These are phyloP conservation scores for Acanthococcus lagerstroemiae DNA, from an alignment of 2,888 invertebrate genomes.

Conservation along the genomic window DNA sequence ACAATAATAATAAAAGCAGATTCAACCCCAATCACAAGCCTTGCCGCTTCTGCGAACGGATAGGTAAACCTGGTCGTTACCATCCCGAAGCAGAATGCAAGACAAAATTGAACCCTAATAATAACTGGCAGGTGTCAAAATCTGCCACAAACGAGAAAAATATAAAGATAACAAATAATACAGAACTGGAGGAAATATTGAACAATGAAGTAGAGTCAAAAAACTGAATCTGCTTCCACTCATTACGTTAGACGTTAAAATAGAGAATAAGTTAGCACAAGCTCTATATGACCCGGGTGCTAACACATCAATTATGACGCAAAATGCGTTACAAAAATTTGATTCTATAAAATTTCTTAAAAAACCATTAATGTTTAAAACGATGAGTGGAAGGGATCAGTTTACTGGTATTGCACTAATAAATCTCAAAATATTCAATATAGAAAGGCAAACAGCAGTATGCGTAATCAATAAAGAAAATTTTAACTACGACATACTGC, in stretches of 20 bases:
- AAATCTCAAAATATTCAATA: neutral
- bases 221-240: neutral
- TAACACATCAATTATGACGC: neutral
- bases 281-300: neutral
- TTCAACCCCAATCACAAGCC: too few species aligned
- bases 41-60: too few species aligned
- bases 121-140: too few species aligned
- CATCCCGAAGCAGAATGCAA: too few species aligned
- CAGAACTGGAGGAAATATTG: neutral
- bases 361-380: neutral
- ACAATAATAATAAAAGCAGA: neutral
- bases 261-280: neutral
- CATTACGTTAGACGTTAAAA: neutral
- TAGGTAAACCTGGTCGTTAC: too few species aligned
- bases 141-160: neutral
- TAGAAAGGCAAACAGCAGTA: neutral
- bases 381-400: neutral
- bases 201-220: neutral
- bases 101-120: too few species aligned
- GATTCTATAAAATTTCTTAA: neutral
- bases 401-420: neutral
- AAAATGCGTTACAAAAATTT: neutral
- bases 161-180: neutral
- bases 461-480: neutral
- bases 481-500: slow-evolving; percentile 4